phyloP scores from a whole-genome alignment of 2,888 invertebrate species.

The Monochamus alternatus region DNA sequence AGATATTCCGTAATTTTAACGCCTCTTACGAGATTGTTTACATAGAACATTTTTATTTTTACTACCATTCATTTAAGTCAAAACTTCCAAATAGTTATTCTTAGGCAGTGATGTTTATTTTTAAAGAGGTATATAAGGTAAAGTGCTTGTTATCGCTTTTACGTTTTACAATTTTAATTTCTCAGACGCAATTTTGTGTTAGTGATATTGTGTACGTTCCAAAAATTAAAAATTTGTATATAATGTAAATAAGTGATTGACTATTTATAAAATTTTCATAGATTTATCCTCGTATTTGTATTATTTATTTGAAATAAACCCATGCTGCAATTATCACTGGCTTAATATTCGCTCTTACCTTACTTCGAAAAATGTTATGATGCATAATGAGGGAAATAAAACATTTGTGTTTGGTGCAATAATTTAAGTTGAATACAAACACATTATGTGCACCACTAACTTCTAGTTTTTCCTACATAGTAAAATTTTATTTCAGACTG shows the following conservation, averaged over 20 bases:
- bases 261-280: too few relatives aligned
- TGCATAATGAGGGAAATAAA: too few relatives aligned
- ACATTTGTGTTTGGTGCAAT: too few relatives aligned
- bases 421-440: too few relatives aligned
- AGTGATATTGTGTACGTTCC: slow-evolving; percentile 26
- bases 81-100: slow-evolving; percentile 1
- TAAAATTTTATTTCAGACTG: too few relatives aligned
- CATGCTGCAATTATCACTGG: background rate
- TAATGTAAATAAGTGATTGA: too few relatives aligned
- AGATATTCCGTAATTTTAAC: slow-evolving; percentile 10
- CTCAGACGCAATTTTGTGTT: slow-evolving; percentile 12
- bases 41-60: background rate
- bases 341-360: too few relatives aligned
- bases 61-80: background rate
- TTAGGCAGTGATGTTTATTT: background rate
- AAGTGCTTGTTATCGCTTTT: slow-evolving; percentile 1
- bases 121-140: background rate
- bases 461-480: too few relatives aligned
- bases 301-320: slow-evolving; percentile 37
- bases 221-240: slow-evolving; percentile 32
- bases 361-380: too few relatives aligned
- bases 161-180: background rate
- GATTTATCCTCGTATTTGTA: background rate
- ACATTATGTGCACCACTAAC: background rate
- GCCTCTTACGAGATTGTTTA: background rate